Percentiles rank a stretch among this genome's conserved stretches.
These are phyloP conservation scores for Hetaerina titia DNA, from an alignment of 2,888 invertebrate genomes.

Conservation along the genomic window DNA sequence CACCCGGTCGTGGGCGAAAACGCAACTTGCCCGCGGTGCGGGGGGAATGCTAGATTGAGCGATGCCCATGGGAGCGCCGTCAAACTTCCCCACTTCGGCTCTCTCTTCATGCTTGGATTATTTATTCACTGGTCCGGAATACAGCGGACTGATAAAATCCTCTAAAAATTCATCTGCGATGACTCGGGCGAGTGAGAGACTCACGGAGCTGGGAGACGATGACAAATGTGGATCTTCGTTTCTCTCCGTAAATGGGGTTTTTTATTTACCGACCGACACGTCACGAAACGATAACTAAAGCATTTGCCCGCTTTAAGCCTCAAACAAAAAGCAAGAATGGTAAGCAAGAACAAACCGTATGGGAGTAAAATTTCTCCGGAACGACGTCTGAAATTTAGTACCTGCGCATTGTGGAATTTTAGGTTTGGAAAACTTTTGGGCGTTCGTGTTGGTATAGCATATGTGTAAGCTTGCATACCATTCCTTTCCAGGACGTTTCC, in stretches of 20 bases:
- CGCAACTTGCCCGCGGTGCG: not conserved
- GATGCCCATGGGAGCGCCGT: not conserved
- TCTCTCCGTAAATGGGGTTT: no score
- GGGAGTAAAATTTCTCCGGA: not conserved
- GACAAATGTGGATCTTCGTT: no score
- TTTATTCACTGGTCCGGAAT: not conserved
- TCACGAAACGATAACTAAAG: no score
- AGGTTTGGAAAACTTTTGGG: not conserved
- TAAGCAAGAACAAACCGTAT: not conserved
- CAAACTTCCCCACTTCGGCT: not conserved
- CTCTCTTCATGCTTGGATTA: not conserved
- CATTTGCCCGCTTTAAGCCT: no score
- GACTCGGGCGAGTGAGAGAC: no score
- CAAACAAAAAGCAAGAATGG: no score
- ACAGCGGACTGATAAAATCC: not conserved
- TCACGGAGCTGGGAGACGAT: no score
- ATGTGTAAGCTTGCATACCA: not conserved
- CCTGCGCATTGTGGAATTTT: not conserved
- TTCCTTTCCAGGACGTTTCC: not conserved
- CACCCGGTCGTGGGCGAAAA: slow-evolving; percentile 9
- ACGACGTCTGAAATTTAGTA: not conserved
- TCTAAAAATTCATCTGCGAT: no score
- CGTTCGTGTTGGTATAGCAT: not conserved
- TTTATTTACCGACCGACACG: no score
- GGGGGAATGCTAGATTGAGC: not conserved